Conservation (phyloP, 2,888 invertebrate species). For the Megastigmus dorsalis region DNA sequence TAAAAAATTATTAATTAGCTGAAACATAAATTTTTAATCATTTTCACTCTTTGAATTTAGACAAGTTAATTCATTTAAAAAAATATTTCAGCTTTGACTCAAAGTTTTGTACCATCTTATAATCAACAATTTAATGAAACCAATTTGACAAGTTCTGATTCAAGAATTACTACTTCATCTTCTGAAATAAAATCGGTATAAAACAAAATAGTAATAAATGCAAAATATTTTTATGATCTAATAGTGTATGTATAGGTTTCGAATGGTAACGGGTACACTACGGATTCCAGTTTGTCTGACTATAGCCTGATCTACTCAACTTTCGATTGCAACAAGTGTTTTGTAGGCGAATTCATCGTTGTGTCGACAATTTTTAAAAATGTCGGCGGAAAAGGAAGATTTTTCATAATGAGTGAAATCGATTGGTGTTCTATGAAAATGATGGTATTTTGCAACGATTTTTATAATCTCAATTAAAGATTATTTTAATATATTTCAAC, state of each 20-base stretch:
- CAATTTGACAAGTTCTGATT: background rate
- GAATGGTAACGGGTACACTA: too few relatives aligned
- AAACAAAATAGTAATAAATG: background rate
- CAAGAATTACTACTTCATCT: background rate
- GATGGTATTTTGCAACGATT: too few relatives aligned
- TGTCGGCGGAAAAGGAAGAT: constrained; percentile 70
- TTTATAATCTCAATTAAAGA: too few relatives aligned
- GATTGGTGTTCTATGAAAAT: constrained; percentile 73
- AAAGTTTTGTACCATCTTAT: background rate
- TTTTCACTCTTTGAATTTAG: too few relatives aligned
- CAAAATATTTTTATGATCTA: too few relatives aligned
- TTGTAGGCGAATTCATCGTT: constrained; percentile 69
- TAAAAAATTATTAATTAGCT: background rate
- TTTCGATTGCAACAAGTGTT: constrained; percentile 74
- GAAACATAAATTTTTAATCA: background rate
- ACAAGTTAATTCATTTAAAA: background rate
- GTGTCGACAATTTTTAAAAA: constrained; percentile 69
- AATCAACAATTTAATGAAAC: too few relatives aligned
- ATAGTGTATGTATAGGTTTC: too few relatives aligned
- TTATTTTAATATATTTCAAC: too few relatives aligned
- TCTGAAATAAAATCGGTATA: constrained; percentile 6
- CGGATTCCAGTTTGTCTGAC: too few relatives aligned
- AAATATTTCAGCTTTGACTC: background rate
- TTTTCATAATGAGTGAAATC: constrained; percentile 74
- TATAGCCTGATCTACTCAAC: too few relatives aligned